phyloP scores from a whole-genome alignment of 2,888 invertebrate genomes.

The Noctua pronuba region DNA sequence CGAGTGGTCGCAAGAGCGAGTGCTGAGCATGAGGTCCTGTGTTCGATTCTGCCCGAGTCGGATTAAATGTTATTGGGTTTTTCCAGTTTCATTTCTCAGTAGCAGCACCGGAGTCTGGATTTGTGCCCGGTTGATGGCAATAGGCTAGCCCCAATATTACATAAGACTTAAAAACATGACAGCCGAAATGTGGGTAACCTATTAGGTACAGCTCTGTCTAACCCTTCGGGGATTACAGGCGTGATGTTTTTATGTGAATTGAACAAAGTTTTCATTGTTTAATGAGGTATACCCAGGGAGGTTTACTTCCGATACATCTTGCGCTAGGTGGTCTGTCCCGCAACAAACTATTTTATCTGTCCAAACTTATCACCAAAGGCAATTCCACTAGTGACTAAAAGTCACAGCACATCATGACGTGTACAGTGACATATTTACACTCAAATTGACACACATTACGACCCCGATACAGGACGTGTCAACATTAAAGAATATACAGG shows the following conservation, averaged over 20 bases:
- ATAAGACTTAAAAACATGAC: neutral
- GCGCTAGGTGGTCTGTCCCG: neutral
- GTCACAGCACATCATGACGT: too few relatives aligned
- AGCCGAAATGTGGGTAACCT: too few relatives aligned
- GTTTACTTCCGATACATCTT: neutral
- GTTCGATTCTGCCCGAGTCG: too few relatives aligned
- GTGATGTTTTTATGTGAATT: neutral
- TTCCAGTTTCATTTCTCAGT: too few relatives aligned
- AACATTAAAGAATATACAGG: slow-evolving; percentile 45
- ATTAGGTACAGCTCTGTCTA: neutral
- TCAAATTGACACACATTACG: slow-evolving; percentile 47
- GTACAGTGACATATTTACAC: slow-evolving; percentile 29
- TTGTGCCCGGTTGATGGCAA: too few relatives aligned
- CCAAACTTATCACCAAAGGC: neutral
- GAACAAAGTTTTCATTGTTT: neutral
- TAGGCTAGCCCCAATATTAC: neutral
- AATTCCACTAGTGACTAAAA: neutral
- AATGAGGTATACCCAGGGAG: too few relatives aligned
- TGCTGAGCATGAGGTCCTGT: too few relatives aligned
- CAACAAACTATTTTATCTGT: neutral
- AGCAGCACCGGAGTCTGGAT: too few relatives aligned
- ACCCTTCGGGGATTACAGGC: neutral
- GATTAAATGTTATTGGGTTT: too few relatives aligned
- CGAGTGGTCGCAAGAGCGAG: too few relatives aligned
- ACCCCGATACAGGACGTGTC: slow-evolving; percentile 24